Evolutionary conservation across 2,888 invertebrate species (phyloP).

Genomic region (Chloromyia formosa): DNA sequence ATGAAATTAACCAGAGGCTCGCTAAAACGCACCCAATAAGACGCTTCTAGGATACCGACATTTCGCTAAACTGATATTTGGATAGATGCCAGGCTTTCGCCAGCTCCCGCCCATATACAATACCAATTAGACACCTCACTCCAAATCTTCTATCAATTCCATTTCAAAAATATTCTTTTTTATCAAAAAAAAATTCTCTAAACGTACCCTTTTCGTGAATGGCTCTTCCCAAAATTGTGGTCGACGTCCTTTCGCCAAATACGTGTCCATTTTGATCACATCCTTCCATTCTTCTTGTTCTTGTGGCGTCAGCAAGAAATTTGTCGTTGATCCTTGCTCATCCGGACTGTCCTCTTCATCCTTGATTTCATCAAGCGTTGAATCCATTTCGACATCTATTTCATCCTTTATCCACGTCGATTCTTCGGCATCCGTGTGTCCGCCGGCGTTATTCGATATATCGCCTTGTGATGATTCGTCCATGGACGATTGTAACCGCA

Average conservation of each 20-base stretch:
- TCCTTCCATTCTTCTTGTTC: constrained; percentile 64
- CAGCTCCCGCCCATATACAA: too few relatives aligned
- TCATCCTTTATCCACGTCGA: constrained; percentile 32
- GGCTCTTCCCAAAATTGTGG: constrained; percentile 95
- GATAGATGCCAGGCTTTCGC: too few relatives aligned
- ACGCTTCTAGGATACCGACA: too few relatives aligned
- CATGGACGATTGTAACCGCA: constrained; percentile 6
- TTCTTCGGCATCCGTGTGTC: constrained; percentile 3
- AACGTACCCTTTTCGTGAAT: constrained; percentile 76
- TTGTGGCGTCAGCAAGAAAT: constrained; percentile 54
- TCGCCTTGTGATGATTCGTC: constrained; percentile 26
- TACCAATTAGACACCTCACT: too few relatives aligned
- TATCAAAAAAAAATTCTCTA: too few relatives aligned
- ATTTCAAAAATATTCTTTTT: too few relatives aligned
- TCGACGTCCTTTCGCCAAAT: constrained; percentile 82
- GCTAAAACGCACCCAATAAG: too few relatives aligned
- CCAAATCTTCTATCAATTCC: too few relatives aligned
- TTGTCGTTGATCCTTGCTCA: constrained; percentile 35
- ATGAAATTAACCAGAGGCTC: too few relatives aligned
- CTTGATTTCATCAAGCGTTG: constrained; percentile 21
- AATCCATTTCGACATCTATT: constrained; percentile 28
- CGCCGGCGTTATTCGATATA: background rate
- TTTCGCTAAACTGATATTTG: too few relatives aligned
- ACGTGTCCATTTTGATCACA: constrained; percentile 87
- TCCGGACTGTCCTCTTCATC: constrained; percentile 43